Evolutionary conservation across 2,797 vertebrate genomes (phyloP).

Genomic region (Hydrocynus forskahlii): DNA sequence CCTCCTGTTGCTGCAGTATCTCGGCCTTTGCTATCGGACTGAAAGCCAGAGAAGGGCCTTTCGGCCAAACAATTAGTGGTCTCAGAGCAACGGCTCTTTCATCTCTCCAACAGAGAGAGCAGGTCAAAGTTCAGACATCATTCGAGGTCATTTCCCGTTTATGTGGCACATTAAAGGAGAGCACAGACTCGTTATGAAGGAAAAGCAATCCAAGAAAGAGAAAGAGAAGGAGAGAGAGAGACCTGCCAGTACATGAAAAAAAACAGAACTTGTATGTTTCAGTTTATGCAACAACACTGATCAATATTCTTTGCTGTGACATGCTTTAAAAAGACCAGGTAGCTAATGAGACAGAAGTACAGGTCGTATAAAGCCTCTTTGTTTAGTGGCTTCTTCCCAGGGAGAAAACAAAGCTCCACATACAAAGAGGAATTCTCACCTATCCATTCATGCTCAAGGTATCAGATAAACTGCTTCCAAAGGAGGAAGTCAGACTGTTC

Average conservation of each 20-base stretch:
- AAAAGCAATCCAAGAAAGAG: background rate
- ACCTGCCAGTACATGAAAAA: constrained; percentile 17
- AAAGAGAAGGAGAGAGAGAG: background rate
- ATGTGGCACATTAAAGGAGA: constrained; percentile 64
- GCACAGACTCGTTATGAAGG: constrained; percentile 54
- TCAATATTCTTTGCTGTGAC: background rate
- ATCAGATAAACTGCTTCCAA: constrained; percentile 29
- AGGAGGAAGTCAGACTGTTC: constrained; percentile 29
- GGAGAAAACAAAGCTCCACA: constrained; percentile 11
- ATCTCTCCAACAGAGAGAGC: constrained; percentile 84
- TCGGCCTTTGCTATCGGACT: constrained; percentile 67
- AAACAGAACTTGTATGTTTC: background rate
- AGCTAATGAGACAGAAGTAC: constrained; percentile 9
- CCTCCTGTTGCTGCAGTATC: constrained; percentile 63
- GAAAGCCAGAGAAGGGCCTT: constrained; percentile 72
- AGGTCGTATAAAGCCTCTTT: constrained; percentile 15
- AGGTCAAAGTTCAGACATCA: constrained; percentile 88
- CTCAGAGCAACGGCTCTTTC: constrained; percentile 72
- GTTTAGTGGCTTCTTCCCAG: background rate
- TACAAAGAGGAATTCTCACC: constrained; percentile 36
- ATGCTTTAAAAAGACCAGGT: background rate
- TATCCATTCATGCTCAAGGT: constrained; percentile 35
- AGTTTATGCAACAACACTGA: background rate
- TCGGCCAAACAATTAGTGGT: constrained; percentile 87
- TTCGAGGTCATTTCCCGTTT: constrained; percentile 86